Conservation (phyloP, 2,113 vertebrate genomes). For the Notarius lentiginosus region DNA sequence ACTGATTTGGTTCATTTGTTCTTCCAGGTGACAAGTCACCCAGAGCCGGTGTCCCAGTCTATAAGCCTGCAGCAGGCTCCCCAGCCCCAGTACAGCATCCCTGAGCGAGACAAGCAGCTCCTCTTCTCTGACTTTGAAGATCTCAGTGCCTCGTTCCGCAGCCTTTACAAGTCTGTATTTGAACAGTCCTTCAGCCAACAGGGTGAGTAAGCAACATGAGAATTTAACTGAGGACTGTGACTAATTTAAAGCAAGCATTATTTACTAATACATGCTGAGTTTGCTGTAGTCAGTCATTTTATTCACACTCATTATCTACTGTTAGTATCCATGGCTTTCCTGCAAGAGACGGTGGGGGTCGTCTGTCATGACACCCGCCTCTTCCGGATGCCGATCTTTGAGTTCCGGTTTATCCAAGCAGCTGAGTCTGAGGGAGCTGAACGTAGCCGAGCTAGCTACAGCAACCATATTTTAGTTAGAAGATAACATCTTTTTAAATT, state of each 20-base stretch:
- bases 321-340: not conserved
- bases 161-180: constrained; percentile 93
- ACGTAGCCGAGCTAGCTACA: too few species aligned
- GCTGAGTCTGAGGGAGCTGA: too few species aligned
- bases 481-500: too few species aligned
- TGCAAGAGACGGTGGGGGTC: too few species aligned
- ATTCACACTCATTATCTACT: not conserved
- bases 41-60: constrained; percentile 82
- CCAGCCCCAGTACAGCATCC: constrained; percentile 85
- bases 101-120: constrained; percentile 85
- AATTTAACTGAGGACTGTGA: not conserved
- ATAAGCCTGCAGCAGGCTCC: constrained; percentile 79
- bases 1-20: constrained; percentile 12
- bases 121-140: constrained; percentile 92
- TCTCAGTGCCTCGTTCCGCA: constrained; percentile 95
- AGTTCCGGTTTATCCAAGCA: too few species aligned
- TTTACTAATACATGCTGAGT: not conserved
- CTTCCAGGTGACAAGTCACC: constrained; percentile 80
- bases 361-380: too few species aligned
- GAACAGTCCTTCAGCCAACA: constrained; percentile 90
- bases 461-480: too few species aligned
- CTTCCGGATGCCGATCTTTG: too few species aligned
- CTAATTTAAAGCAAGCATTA: not conserved
- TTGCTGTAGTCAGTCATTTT: not conserved
- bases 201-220: constrained; percentile 71